These are phyloP conservation scores for Crotalus helleri DNA, from an alignment of 2,113 vertebrate species.

Conservation along the genomic window DNA sequence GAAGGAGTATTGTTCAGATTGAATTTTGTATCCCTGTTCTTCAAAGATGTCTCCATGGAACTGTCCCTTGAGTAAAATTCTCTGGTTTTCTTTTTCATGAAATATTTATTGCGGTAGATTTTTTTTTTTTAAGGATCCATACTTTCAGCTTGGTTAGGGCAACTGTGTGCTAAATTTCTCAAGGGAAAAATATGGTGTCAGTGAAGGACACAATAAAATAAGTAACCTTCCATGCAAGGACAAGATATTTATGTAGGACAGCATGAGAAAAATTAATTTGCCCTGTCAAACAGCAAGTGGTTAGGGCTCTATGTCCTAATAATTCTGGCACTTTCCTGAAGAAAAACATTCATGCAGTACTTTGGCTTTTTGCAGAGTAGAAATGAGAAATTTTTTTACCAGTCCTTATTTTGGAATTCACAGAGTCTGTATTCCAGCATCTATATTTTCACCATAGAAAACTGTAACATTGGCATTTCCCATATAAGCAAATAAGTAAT, in stretches of 20 bases:
- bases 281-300: constrained; percentile 13
- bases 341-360: background rate
- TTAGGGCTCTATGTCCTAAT: background rate
- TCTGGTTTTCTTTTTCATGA: constrained; percentile 18
- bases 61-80: background rate
- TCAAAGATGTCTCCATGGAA: background rate
- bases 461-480: background rate
- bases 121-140: background rate
- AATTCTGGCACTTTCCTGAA: background rate
- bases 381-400: background rate
- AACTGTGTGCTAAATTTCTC: background rate
- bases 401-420: background rate
- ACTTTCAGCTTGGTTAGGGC: background rate
- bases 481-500: background rate
- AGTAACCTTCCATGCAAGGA: background rate
- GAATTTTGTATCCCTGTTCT: background rate
- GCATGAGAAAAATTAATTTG: background rate
- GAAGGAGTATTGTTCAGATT: background rate
- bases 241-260: background rate
- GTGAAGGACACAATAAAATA: background rate
- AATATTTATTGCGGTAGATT: background rate
- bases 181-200: background rate
- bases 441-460: background rate
- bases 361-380: background rate
- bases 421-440: background rate